Evolutionary conservation across 2,797 vertebrate species (phyloP).

Genomic region (Lepus oiostolus): DNA sequence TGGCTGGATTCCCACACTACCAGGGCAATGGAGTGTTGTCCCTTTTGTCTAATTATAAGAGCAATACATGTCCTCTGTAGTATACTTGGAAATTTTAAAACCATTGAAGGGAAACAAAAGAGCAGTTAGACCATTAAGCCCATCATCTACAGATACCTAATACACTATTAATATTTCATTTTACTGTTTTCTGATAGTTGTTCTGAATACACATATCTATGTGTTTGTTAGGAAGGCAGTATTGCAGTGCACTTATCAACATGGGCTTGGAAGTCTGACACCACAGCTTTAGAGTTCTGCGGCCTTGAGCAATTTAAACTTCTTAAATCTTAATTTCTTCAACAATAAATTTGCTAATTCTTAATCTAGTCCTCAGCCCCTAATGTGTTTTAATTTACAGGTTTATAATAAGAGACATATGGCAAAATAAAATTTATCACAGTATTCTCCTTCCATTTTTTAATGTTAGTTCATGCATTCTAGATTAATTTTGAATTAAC

Average conservation of each 20-base stretch:
- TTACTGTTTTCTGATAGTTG: neutral
- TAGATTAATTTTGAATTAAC: constrained; percentile 37
- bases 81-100: constrained; percentile 44
- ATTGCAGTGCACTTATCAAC: neutral
- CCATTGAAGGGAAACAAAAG: neutral
- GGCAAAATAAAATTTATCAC: constrained; percentile 46
- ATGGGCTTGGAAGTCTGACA: constrained; percentile 39
- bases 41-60: constrained; percentile 63
- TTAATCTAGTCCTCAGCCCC: constrained; percentile 3
- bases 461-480: constrained; percentile 53
- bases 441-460: constrained; percentile 21
- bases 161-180: neutral
- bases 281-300: constrained; percentile 33
- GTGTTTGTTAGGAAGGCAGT: constrained; percentile 25
- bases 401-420: constrained; percentile 45
- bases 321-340: constrained; percentile 6
- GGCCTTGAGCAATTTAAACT: constrained; percentile 12
- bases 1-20: constrained; percentile 71
- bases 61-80: constrained; percentile 28
- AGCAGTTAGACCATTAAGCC: neutral
- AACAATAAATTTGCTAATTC: constrained; percentile 51
- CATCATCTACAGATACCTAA: neutral
- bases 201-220: neutral
- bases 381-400: neutral
- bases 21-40: constrained; percentile 51